These are phyloP conservation scores for Temnothorax rugatulus DNA, from an alignment of 2,888 invertebrate genomes.

Conservation along the genomic window DNA sequence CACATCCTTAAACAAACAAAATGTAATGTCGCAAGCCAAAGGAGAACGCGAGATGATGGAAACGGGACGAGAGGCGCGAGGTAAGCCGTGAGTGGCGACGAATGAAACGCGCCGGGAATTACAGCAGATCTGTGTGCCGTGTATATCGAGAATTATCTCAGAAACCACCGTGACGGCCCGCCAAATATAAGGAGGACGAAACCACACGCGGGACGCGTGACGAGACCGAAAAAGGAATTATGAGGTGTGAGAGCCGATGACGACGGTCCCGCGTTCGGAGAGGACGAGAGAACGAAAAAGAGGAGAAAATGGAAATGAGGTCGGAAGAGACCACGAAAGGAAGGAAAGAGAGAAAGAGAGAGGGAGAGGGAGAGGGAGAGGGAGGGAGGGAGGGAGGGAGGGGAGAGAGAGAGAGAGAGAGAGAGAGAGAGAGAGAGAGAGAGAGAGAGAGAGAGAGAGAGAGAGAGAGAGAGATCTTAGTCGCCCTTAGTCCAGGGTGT, in stretches of 20 bases:
- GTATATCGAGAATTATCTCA: conserved; percentile 66
- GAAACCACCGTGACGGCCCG: conserved; percentile 70
- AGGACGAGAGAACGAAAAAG: conserved; percentile 25
- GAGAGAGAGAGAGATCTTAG: conserved; percentile 52
- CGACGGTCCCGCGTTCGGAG: conserved; percentile 5
- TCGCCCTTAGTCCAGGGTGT: conserved; percentile 58
- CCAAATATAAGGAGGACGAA: conserved; percentile 65
- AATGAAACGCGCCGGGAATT: conserved; percentile 36
- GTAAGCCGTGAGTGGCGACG: conserved; percentile 7
- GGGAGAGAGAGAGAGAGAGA: conserved; percentile 16
- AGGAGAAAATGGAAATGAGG: not conserved
- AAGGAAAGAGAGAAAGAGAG: conserved; percentile 9
- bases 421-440: conserved; percentile 23
- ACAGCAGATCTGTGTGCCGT: conserved; percentile 40
- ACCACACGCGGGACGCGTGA: conserved; percentile 70
- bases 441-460: conserved; percentile 19
- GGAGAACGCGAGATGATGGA: not conserved
- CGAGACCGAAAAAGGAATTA: conserved; percentile 46
- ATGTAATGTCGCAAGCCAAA: conserved; percentile 30
- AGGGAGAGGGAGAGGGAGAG: not conserved
- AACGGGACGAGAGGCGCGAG: not conserved
- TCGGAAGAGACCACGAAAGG: not conserved
- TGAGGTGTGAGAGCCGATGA: conserved; percentile 48
- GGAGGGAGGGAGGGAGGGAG: no score
- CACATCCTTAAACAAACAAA: conserved; percentile 51